Conservation (phyloP, 2,113 vertebrate species). For the Nyctibius bracteatus region DNA sequence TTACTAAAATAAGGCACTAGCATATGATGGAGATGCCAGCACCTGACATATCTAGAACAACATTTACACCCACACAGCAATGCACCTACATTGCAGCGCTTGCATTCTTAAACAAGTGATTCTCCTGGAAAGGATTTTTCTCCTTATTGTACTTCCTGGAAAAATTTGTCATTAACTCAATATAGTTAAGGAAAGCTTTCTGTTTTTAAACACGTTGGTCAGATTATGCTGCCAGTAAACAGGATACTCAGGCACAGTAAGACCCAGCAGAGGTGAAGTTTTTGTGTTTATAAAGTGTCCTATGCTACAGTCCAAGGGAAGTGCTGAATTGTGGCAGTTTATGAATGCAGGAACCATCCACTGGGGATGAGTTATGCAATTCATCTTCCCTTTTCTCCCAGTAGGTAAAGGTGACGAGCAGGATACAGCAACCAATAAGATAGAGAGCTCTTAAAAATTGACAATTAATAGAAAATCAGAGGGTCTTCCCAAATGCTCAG, state of each 20-base stretch:
- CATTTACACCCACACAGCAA: neutral
- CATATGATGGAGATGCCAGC: neutral
- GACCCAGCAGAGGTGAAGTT: neutral
- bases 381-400: neutral
- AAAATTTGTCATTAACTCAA: neutral
- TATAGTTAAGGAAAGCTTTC: neutral
- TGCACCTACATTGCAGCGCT: rapidly evolving
- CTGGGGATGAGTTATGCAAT: neutral
- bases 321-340: neutral
- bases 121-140: neutral
- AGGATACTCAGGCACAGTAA: neutral
- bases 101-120: neutral
- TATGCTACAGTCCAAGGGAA: rapidly evolving
- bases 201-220: neutral
- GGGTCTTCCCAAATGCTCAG: neutral
- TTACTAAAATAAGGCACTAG: neutral
- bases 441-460: neutral
- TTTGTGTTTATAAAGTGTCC: neutral
- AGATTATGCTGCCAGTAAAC: neutral
- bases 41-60: neutral
- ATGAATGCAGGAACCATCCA: neutral
- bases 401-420: neutral
- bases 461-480: neutral
- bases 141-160: neutral
- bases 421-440: neutral